These are phyloP conservation scores for Plagodis dolabraria DNA, from an alignment of 2,888 invertebrate species.

Conservation along the genomic window DNA sequence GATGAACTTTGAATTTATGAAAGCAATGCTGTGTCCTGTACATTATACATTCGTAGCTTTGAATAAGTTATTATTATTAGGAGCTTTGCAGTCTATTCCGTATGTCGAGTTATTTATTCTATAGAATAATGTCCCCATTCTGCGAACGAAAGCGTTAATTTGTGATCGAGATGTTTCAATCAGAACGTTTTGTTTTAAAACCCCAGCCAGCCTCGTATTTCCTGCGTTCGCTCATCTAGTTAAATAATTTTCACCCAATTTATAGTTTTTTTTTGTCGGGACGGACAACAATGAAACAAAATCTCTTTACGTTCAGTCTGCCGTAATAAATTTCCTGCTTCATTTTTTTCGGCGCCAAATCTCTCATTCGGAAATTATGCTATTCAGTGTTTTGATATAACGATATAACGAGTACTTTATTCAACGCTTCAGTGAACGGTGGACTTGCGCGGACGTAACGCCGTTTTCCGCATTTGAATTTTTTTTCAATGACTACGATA, in stretches of 20 bases:
- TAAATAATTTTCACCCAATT: conserved; percentile 44
- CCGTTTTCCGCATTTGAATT: background rate
- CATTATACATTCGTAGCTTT: conserved; percentile 9
- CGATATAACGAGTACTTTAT: background rate
- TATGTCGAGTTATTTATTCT: conserved; percentile 24
- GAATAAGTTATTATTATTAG: no score
- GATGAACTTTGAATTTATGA: no score
- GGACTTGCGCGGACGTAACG: conserved; percentile 3
- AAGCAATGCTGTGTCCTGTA: no score
- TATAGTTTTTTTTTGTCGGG: conserved; percentile 39
- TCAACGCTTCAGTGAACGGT: conserved; percentile 12
- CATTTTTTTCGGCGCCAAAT: conserved; percentile 30
- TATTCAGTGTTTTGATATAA: conserved; percentile 29
- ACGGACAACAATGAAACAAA: conserved; percentile 37
- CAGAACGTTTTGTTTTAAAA: conserved; percentile 33
- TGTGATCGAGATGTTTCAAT: conserved; percentile 34
- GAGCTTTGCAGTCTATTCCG: background rate
- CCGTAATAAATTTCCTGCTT: conserved; percentile 32
- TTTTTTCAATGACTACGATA: no score
- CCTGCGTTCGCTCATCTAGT: conserved; percentile 37
- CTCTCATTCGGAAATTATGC: conserved; percentile 31
- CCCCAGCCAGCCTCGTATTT: conserved; percentile 19
- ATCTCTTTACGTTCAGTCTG: conserved; percentile 36
- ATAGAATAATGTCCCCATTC: conserved; percentile 20
- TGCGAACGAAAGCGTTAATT: conserved; percentile 25